Conservation (phyloP, 2,113 vertebrate genomes). For the Hylia prasina region DNA sequence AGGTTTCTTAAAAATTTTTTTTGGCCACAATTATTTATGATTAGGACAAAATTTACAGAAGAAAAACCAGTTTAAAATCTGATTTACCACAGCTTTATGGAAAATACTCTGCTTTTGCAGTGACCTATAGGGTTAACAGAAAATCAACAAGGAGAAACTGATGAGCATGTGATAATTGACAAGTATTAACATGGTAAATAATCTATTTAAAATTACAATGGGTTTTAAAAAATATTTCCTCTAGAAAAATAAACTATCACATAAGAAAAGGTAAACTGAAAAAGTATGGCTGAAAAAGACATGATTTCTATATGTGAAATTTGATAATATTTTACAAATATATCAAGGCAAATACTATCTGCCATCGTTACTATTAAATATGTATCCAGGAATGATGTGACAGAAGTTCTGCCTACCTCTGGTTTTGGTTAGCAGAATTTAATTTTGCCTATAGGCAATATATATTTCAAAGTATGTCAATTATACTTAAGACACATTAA, state of each 20-base stretch:
- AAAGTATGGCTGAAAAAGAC: neutral
- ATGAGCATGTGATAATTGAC: constrained; percentile 45
- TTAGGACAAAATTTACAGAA: constrained; percentile 48
- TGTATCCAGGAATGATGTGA: neutral
- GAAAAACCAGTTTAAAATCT: constrained; percentile 60
- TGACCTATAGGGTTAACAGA: constrained; percentile 43
- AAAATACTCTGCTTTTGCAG: constrained; percentile 49
- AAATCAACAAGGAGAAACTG: constrained; percentile 26
- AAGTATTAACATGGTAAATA: constrained; percentile 55
- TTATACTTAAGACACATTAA: constrained; percentile 45
- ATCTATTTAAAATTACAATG: constrained; percentile 47
- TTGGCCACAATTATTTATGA: constrained; percentile 44
- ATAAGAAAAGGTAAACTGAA: constrained; percentile 53
- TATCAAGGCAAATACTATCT: neutral
- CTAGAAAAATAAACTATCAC: constrained; percentile 46
- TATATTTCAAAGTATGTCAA: constrained; percentile 41
- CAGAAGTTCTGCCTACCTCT: neutral
- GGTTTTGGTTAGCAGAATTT: neutral
- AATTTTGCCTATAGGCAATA: constrained; percentile 10
- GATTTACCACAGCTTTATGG: constrained; percentile 23
- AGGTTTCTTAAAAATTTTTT: neutral
- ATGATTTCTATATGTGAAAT: neutral
- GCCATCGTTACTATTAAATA: neutral
- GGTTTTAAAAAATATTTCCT: constrained; percentile 54
- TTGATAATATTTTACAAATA: neutral